Base-by-base conservation (phyloP, 2,113 vertebrate genomes). In the Balaeniceps rex region DNA sequence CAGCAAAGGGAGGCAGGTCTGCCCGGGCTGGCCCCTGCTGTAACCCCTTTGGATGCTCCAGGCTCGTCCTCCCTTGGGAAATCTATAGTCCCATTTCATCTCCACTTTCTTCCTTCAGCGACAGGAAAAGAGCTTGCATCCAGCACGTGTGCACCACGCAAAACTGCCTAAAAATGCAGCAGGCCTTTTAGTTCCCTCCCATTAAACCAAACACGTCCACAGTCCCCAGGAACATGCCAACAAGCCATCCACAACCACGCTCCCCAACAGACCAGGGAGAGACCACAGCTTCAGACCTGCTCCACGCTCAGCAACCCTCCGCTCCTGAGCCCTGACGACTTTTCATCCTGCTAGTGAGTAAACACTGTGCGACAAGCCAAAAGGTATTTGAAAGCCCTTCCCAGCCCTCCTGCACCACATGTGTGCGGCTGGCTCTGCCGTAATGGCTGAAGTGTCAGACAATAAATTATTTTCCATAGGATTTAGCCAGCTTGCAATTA, bases 401-500 rank as follows among this genome's bases (percentile, higher is more conserved):
- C 46, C 19, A 29, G 60, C 87, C 25, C 60, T 84, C 55, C 46
- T 0, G 2, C 0, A 1, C 64, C 55, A 52, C 60, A 1, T 1
- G 29, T 22, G 29, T 49, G 61, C 84, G 52, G 55, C 40, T 58
- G 69, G 42, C 72, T 95, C 70, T 75, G 64, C 68, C 6, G 8
- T 3, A 40, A 54, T 11, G 57, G 61, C 51, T 42, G 47, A 79
- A 81, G 44, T 47, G 76, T 75, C 69, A 89, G 58, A 69, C 34
- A 55, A 52, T 66, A 40, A 91, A 68, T 82, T 78, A 54, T 91
- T 76, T 94, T 80, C 88, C 47, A 18, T 90, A 15, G 19, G 61
- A 95, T 72, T 76, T 71, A 85, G 78, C 69, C 82, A 94, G 70
- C 70, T 52, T 93, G 78, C 88, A 94, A 76, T 79, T 83, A 93